Conservation (phyloP, 2,113 vertebrate genomes). For the Mustela lutreola region DNA sequence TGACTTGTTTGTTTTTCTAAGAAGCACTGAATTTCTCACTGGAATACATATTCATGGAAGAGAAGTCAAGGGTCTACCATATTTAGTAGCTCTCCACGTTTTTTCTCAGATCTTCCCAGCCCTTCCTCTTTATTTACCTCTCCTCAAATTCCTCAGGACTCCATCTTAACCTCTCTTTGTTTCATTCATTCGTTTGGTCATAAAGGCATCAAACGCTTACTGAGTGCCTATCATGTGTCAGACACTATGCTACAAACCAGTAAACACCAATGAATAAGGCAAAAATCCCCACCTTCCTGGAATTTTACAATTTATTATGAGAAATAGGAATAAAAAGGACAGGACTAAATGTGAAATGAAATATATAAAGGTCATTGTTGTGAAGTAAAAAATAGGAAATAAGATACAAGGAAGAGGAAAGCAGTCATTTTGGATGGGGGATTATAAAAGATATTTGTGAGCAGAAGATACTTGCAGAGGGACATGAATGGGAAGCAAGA, state of each 20-base stretch:
- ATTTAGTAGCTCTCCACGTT: conserved; percentile 53
- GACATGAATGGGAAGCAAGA: neutral
- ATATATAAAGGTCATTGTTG: neutral
- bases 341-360: neutral
- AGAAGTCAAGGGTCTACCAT: conserved; percentile 11
- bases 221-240: neutral
- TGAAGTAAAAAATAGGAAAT: neutral
- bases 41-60: conserved; percentile 43
- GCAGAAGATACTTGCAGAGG: neutral
- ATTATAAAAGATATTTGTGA: neutral
- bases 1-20: conserved; percentile 85
- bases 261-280: neutral
- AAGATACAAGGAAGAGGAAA: neutral
- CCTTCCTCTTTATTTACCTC: neutral
- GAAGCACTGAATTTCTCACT: conserved; percentile 64
- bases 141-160: neutral
- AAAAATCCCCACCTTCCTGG: neutral
- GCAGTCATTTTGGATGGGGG: neutral
- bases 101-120: neutral
- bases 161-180: neutral
- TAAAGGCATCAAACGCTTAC: neutral
- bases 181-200: conserved; percentile 13
- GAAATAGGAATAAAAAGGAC: neutral
- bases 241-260: neutral
- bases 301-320: neutral